Evolutionary conservation across 2,888 invertebrate genomes (phyloP), one percentile per base, ranked within the genome.

Genomic region (Phrixothrix hirtus): DNA sequence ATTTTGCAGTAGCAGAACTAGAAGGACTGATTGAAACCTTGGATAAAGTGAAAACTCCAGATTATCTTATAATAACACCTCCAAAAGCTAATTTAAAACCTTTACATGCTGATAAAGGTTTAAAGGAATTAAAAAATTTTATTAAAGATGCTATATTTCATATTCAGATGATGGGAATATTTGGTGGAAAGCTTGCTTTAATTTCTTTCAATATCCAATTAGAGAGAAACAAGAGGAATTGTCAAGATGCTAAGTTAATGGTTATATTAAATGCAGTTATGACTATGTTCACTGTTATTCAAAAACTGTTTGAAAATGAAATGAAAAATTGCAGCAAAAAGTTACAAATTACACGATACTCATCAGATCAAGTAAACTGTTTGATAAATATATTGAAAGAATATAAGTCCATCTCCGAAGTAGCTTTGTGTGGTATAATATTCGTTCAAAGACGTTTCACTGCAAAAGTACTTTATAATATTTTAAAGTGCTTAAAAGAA

Each of bases 401-500:
- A 26, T 85, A 81, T 63, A 81, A 79, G 77, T 77, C 1, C 37
- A 65, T 15, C 3, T 65, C 68, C 0, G 63, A 72, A 70, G 78
- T 81, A 60, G 76, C 79, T 3, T 72, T 89, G 6, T 87, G 85
- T 39, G 84, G 82, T 0, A 81, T 92, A 11, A 79, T 92, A 52
- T 91, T 92, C 71, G 86, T 88, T 0, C 76, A 84, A 62, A 79
- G 86, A 59, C 78, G 92, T 36, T 86, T 87, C 61, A 87, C 89
- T 0, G 88, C 92, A 0, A 88, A 89, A 74, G 79, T 89, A 4
- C 64, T 95, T 0, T 88, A 81, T 67, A 85, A 88, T 54, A 68
- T 90, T 2, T 63, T 92, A 2, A 79, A 83, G 48, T 74, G 78
- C 0, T 80, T 81, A 0, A 76, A 74, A 7, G 62, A 77, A 13